Evolutionary conservation across 2,113 vertebrate genomes (phyloP), one percentile per base, ranked within the genome.

Genomic region (Epinephelus cyanopodus): DNA sequence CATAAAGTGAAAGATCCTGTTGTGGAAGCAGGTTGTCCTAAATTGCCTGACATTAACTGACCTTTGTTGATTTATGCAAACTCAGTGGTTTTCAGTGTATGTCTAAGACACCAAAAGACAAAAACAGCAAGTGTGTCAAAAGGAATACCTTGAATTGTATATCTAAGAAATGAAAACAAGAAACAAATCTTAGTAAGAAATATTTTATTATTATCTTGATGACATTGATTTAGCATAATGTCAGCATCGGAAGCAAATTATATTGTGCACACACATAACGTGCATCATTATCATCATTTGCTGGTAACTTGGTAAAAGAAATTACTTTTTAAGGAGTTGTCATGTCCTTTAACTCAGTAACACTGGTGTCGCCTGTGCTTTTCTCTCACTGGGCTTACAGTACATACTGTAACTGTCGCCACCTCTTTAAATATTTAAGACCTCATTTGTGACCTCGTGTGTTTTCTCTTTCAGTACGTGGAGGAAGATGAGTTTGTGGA

Each of bases 401-500:
- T 39, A 23, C 33, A 1, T 2, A 50, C 4, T 2, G 1, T 48
- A 37, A 23, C 25, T 58, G 74, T 52, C 14, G 39, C 1, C 21
- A 19, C 3, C 5, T 2, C 45, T 67, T 29, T 1, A 39, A 37
- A 13, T 14, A 3, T 23, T 68, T 47, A 27, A 47, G 33, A 10
- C 3, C 52, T 76, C 27, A 66, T 18, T n/a, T 12, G 33, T 62
- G 23, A 29, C 58, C 15, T 37, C 3, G 21, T 77, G 14, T 82
- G 29, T 61, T 74, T 84, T 69, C 63, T 93, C 63, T 93, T 92
- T 67, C 95, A 99, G 98, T 97, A 95, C 14, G 93, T 94, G 74
- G 97, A 98, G 63, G 97, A 99, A 83, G 97, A 97, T 1, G 97
- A 98, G 74, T 94, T 98, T 77, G 94, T 96, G 81, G 97, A 96